These are phyloP conservation scores for Buathra laborator DNA, from an alignment of 2,888 invertebrate genomes.

Conservation along the genomic window DNA sequence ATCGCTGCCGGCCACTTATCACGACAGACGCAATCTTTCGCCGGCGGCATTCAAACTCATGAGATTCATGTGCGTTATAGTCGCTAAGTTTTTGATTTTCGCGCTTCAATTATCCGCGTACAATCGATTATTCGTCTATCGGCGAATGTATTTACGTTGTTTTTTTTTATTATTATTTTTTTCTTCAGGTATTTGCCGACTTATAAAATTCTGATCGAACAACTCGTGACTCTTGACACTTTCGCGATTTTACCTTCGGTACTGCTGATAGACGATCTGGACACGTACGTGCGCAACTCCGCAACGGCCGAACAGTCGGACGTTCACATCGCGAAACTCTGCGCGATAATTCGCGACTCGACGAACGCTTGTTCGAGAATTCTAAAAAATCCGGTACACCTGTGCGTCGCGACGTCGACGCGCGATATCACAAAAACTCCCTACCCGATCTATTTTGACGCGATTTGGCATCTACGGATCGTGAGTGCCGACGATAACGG, in stretches of 20 bases:
- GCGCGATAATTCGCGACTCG: conserved; percentile 76
- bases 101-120: background rate
- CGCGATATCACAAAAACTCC: conserved; percentile 28
- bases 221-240: conserved; percentile 77
- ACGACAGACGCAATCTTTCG: conserved; percentile 78
- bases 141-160: conserved; percentile 17
- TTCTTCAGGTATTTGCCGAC: conserved; percentile 78
- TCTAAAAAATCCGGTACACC: conserved; percentile 68
- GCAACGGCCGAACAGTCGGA: conserved; percentile 64
- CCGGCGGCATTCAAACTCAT: conserved; percentile 79
- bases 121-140: background rate
- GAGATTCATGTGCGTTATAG: conserved; percentile 81
- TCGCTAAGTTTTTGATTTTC: background rate
- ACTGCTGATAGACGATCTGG: conserved; percentile 80
- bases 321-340: conserved; percentile 75
- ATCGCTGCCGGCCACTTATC: conserved; percentile 78
- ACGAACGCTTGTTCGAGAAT: conserved; percentile 78
- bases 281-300: conserved; percentile 74
- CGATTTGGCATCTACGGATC: conserved; percentile 67
- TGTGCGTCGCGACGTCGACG: conserved; percentile 67
- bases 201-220: conserved; percentile 77
- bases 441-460: conserved; percentile 70
- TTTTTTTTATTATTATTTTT: background rate
- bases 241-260: conserved; percentile 77
- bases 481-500: conserved; percentile 47